These are phyloP conservation scores for Gambusia holbrooki DNA, from an alignment of 2,113 vertebrate species.

Conservation along the genomic window DNA sequence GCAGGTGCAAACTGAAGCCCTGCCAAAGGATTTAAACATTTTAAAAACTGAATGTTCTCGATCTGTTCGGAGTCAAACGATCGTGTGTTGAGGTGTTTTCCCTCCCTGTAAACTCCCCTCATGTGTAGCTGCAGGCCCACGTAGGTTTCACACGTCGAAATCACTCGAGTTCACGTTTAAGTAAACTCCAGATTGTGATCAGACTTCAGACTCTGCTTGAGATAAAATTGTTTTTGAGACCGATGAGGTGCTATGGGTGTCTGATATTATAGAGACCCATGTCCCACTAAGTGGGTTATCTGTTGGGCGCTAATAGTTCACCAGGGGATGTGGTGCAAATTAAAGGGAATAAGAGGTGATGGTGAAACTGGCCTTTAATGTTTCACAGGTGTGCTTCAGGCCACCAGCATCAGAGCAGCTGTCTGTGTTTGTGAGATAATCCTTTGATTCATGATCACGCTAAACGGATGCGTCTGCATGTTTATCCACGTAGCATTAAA, in stretches of 20 bases:
- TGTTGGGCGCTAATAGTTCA: not conserved
- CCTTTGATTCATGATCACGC: too few species aligned
- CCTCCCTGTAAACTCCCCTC: conserved; percentile 44
- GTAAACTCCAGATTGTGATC: not conserved
- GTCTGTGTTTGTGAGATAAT: not conserved
- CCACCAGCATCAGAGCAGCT: not conserved
- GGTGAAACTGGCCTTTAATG: not conserved
- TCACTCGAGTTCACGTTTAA: not conserved
- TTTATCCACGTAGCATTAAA: not conserved
- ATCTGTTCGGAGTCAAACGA: conserved; percentile 15
- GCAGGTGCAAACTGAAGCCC: conserved; percentile 27
- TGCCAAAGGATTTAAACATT: not conserved
- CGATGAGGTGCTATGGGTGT: not conserved
- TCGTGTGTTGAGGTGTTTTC: conserved; percentile 31
- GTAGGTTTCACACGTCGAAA: conserved; percentile 21
- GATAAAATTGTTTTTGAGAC: not conserved
- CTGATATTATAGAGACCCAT: not conserved
- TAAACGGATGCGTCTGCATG: not conserved
- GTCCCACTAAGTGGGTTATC: not conserved
- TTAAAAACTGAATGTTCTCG: conserved; percentile 5
- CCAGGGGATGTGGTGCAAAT: not conserved
- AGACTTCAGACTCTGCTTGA: not conserved
- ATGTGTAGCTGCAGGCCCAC: conserved; percentile 7
- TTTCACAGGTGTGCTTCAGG: not conserved
- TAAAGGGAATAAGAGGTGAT: conserved; percentile 21